Base-by-base conservation (phyloP, 2,797 vertebrate genomes). In the Liparis tanakae region DNA sequence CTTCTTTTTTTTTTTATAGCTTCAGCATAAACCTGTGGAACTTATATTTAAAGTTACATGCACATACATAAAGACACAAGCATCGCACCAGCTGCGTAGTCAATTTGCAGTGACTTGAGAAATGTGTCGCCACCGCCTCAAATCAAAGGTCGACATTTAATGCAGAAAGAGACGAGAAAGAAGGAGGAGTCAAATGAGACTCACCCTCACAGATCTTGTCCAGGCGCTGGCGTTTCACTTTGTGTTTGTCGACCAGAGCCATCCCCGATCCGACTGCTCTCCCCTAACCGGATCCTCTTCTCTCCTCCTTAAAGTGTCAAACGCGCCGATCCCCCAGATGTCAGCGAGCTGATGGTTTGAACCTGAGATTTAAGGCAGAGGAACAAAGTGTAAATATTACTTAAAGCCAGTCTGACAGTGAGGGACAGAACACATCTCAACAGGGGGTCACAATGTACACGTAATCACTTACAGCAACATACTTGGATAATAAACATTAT, bases 181-280 rank as follows among this genome's bases (percentile, higher is more conserved):
- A 2, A 25, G 20, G 41, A 53, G 22, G 14, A 43, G n/a, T 33
- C 12, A 10, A 63, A 33, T 15, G 3, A 43, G 20, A 59, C 30
- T 87, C 87, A 95, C 95, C 95, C 86, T 95, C 95, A 69, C 95
- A 95, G 88, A 95, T 95, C 84, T 82, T 91, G 90, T 95, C 95
- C 61, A 95, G 92, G 65, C 95, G 91, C 85, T 95, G 95, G 12
- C 95, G 92, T 79, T 95, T 95, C 60, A 95, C 95, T 94, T 95
- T 95, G 78, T 95, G 95, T 89, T 95, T 95, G 92, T 95, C 94
- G 48, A 94, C 79, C 88, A 95, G 90, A 86, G 95, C 93, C 94
- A 95, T 95, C 66, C 80, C 76, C 64, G 75, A 59, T 69, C 60
- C 30, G 79, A 71, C 59, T 7, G 30, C 39, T 67, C 73, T 79